Evolutionary conservation across 92 coral and sea anemone genomes (phyloP).

Genomic region (Bergia puertoricense): DNA sequence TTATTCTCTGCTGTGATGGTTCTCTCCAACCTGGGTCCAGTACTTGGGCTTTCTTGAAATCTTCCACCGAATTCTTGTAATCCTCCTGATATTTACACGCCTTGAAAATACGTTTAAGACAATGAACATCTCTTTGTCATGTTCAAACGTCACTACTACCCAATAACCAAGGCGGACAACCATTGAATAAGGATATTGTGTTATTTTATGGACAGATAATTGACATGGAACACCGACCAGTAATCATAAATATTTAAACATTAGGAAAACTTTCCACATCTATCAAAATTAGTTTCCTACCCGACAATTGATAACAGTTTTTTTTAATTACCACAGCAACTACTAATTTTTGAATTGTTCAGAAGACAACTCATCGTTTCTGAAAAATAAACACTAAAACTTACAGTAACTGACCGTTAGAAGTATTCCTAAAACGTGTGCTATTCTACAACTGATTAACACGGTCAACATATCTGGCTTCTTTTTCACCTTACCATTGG

Average conservation of each 20-base stretch:
- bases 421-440: too few species aligned
- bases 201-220: not conserved
- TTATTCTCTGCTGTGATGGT: slow-evolving; percentile 65
- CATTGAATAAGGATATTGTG: not conserved
- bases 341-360: too few species aligned
- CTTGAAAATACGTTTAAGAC: slow-evolving; percentile 34
- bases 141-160: not conserved
- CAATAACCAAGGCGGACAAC: not conserved
- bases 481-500: too few species aligned
- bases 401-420: too few species aligned
- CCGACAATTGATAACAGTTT: not conserved
- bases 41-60: slow-evolving; percentile 72
- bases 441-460: too few species aligned
- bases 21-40: slow-evolving; percentile 91
- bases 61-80: slow-evolving; percentile 71
- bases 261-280: too few species aligned
- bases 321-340: not conserved
- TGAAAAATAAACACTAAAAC: too few species aligned
- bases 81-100: slow-evolving; percentile 95
- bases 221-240: not conserved
- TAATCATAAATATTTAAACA: too few species aligned
- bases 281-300: too few species aligned
- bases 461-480: too few species aligned
- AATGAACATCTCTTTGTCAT: not conserved
- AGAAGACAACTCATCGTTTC: too few species aligned